Conservation (phyloP, 2,888 invertebrate genomes). For the Entomobrya multifasciata region DNA sequence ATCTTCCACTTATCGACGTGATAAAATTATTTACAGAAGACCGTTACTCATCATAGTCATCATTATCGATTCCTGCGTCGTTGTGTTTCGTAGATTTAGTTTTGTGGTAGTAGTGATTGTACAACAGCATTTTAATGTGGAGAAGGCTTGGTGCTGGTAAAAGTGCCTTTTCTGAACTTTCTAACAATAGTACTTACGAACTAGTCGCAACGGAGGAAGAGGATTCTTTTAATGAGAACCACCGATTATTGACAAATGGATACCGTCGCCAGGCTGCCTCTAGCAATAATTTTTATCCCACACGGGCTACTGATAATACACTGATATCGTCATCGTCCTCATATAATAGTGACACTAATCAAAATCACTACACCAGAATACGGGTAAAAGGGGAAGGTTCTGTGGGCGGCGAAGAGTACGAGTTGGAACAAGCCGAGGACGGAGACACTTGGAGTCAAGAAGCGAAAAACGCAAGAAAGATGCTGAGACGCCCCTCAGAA, state of each 20-base stretch:
- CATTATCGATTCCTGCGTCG: no score
- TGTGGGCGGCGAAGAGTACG: slow-evolving; percentile 14
- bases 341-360: slow-evolving; percentile 56
- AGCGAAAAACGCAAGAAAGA: slow-evolving; percentile 53
- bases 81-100: no score
- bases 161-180: slow-evolving; percentile 67
- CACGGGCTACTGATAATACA: slow-evolving; percentile 50
- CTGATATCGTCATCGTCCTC: slow-evolving; percentile 35
- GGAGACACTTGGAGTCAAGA: slow-evolving; percentile 57
- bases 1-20: background rate
- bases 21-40: background rate
- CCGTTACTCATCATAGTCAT: background rate
- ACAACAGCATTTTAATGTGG: slow-evolving; percentile 74
- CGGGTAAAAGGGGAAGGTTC: slow-evolving; percentile 22
- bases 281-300: slow-evolving; percentile 56
- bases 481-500: slow-evolving; percentile 69
- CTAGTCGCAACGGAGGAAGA: slow-evolving; percentile 67
- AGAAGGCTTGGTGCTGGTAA: slow-evolving; percentile 70
- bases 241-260: slow-evolving; percentile 63
- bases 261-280: slow-evolving; percentile 55
- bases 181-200: slow-evolving; percentile 69
- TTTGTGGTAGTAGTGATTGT: slow-evolving; percentile 2
- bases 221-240: slow-evolving; percentile 68
- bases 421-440: slow-evolving; percentile 1
- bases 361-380: slow-evolving; percentile 30